Conservation (phyloP, 2,888 invertebrate species). For the Drosophila phalerata region DNA sequence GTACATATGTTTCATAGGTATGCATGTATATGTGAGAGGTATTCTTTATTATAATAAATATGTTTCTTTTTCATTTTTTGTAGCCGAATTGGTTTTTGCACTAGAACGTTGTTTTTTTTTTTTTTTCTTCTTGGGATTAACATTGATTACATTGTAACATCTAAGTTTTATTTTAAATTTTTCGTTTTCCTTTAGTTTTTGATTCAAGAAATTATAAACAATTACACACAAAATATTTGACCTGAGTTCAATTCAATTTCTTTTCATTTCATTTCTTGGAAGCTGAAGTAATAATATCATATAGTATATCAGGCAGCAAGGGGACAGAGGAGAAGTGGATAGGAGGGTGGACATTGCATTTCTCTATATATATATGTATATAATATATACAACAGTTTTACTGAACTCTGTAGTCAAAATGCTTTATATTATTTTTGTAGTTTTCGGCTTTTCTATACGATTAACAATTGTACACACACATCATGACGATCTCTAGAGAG, state of each 20-base stretch:
- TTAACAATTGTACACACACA: slow-evolving; percentile 32
- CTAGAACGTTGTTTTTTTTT: slow-evolving; percentile 19
- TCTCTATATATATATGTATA: slow-evolving; percentile 2
- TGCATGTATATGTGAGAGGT: slow-evolving; percentile 42
- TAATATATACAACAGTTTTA: slow-evolving; percentile 19
- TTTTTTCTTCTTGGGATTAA: slow-evolving; percentile 22
- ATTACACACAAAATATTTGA: slow-evolving; percentile 49
- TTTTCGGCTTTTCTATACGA: slow-evolving; percentile 8
- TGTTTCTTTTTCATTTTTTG: slow-evolving; percentile 26
- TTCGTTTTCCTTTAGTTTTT: slow-evolving; percentile 7
- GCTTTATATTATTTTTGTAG: not conserved
- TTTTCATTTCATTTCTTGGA: slow-evolving; percentile 30
- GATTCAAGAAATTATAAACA: slow-evolving; percentile 20
- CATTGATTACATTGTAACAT: slow-evolving; percentile 54
- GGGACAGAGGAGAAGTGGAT: not conserved
- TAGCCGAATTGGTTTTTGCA: slow-evolving; percentile 42
- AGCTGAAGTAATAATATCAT: slow-evolving; percentile 49
- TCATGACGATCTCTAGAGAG: slow-evolving; percentile 25
- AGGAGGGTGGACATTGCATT: slow-evolving; percentile 1
- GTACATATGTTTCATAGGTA: slow-evolving; percentile 17
- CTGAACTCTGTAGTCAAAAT: slow-evolving; percentile 14
- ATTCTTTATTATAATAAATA: slow-evolving; percentile 40
- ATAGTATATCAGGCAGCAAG: slow-evolving; percentile 15
- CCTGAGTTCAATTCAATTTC: slow-evolving; percentile 43
- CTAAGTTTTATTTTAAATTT: slow-evolving; percentile 18